Evolutionary conservation across 2,888 invertebrate genomes (phyloP), one percentile per base, ranked within the genome.

Genomic region (Buathra laborator): DNA sequence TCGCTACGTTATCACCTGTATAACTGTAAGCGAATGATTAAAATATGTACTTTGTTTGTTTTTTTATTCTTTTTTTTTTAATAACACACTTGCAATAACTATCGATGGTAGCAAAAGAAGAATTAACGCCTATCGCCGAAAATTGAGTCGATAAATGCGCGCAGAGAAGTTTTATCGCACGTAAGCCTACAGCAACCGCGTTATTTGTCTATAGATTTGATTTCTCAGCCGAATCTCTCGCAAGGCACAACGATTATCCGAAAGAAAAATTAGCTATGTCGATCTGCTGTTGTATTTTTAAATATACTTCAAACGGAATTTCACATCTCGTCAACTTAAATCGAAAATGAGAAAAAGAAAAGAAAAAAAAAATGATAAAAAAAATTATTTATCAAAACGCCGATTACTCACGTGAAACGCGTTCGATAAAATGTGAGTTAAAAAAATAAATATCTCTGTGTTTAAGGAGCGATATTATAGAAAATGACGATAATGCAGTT

Each of bases 381-480:
- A 24, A 62, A 62, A 62, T 32, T 12, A 14, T n/a, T 14, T 29
- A 6, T 24, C 6, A 62, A 32, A 14, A 62, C n/a, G 62, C 29
- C 12, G 14, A 12, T 62, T 32, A 14, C 29, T 32, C 2, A 2
- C 56, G 51, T 51, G 24, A 14, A 37, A 56, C 14, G 12, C 29
- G 46, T 56, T 70, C 10, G 37, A 29, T 67, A 77, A 37, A 67
- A 43, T 72, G 16, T 59, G 67, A 68, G 56, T 59, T 76, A 72
- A 67, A 80, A 80, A 84, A 81, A 84, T 80, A 80, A 76, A 66
- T 81, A 80, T 84, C 46, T 79, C 53, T 62, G 66, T 76, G 59
- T 51, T 37, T 70, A 32, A 37, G 19, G 43, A 76, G 43, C 32
- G 59, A 44, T 44, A 10, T 43, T 44, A 46, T 78, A 59, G 44